Percentiles rank a stretch among this genome's conserved stretches.
Evolutionary conservation across 2,888 invertebrate species (phyloP).

Genomic region (Psylliodes chrysocephalus): DNA sequence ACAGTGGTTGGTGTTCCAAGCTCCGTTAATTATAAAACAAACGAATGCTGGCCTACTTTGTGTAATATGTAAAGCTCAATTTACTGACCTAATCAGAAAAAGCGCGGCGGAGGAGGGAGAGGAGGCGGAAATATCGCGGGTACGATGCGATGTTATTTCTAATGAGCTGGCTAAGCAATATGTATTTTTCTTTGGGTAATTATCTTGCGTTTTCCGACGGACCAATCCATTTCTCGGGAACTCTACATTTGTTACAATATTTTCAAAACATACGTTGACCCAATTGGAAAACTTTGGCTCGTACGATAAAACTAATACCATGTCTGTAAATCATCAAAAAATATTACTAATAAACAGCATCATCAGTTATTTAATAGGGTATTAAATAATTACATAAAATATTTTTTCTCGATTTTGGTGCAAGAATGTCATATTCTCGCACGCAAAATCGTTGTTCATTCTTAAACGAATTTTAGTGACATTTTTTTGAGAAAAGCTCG

Average conservation of each 20-base stretch:
- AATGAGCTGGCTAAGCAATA: constrained; percentile 48
- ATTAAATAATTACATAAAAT: no score
- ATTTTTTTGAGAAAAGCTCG: no score
- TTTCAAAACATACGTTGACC: no score
- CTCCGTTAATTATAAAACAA: constrained; percentile 45
- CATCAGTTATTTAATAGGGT: no score
- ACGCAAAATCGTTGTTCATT: no score
- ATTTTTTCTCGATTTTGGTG: no score
- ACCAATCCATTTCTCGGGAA: constrained; percentile 10
- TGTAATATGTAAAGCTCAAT: constrained; percentile 49
- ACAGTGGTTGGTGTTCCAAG: constrained; percentile 30
- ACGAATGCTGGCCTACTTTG: constrained; percentile 43
- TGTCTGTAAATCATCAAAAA: no score
- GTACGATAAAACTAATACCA: no score
- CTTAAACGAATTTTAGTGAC: no score
- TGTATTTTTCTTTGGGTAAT: constrained; percentile 37
- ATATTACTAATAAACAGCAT: no score
- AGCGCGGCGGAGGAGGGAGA: constrained; percentile 15
- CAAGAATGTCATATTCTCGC: no score
- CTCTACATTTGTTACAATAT: not conserved
- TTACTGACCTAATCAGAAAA: constrained; percentile 51
- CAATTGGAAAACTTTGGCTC: no score
- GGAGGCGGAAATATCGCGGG: not conserved
- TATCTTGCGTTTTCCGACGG: constrained; percentile 21
- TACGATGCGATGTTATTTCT: constrained; percentile 33